A percentile compares a stretch with the other conserved stretches of the same genome.
Conservation (phyloP, 1,140 invertebrate genomes). For the Bombus picipes region DNA sequence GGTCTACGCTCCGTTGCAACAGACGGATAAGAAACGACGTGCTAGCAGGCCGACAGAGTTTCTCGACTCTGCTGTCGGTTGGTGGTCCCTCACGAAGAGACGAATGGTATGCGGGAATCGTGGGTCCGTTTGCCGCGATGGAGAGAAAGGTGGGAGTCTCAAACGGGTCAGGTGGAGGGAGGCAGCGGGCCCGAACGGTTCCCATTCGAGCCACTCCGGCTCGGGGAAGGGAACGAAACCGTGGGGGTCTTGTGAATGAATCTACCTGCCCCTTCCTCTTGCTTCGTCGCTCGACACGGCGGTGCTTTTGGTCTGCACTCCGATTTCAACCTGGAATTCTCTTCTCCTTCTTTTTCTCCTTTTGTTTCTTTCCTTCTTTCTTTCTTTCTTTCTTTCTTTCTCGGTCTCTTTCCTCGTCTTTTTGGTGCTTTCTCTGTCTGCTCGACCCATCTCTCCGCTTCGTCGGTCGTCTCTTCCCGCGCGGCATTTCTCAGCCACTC, state of each 20-base stretch:
- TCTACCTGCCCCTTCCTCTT: conserved; percentile 58
- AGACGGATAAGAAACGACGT: conserved; percentile 69
- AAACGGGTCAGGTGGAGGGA: conserved; percentile 23
- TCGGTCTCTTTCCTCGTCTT: not conserved
- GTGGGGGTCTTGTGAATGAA: conserved; percentile 76
- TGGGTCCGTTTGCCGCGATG: conserved; percentile 35
- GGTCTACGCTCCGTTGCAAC: conserved; percentile 65
- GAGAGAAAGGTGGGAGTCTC: not conserved
- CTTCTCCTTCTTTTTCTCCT: conserved; percentile 34
- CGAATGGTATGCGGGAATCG: conserved; percentile 67
- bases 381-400: not conserved
- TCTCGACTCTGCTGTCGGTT: conserved; percentile 69
- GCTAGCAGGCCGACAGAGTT: conserved; percentile 63
- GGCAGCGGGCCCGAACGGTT: conserved; percentile 23
- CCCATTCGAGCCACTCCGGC: not conserved
- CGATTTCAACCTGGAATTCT: conserved; percentile 67
- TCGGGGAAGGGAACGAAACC: conserved; percentile 38
- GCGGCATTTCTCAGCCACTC: conserved; percentile 25
- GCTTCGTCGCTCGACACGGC: conserved; percentile 43
- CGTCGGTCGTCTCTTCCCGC: not conserved
- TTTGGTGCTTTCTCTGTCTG: conserved; percentile 14
- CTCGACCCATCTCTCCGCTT: conserved; percentile 21
- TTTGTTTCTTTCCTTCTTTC: not conserved
- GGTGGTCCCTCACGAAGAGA: conserved; percentile 68
- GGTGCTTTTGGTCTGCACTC: conserved; percentile 71